Percentiles rank a stretch among this genome's conserved stretches.
Evolutionary conservation across 1,140 invertebrate genomes (phyloP).

Genomic region (Paramacrobiotus metropolitanus): DNA sequence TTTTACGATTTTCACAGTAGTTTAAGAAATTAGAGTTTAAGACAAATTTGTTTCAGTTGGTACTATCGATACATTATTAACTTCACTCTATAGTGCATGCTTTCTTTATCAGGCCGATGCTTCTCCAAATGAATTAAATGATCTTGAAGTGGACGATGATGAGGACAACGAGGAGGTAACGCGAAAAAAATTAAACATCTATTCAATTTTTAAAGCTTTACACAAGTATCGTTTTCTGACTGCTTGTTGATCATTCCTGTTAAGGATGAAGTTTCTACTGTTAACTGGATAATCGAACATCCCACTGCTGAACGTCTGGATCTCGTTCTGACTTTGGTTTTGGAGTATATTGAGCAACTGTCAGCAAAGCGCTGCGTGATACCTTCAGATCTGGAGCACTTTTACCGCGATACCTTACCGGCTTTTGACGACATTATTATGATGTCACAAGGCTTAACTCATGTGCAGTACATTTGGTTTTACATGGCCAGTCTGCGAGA

Average conservation of each 20-base stretch:
- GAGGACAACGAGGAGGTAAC: not conserved
- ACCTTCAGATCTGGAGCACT: slow-evolving; percentile 19
- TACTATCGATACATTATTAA: too few species aligned
- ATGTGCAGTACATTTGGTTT: slow-evolving; percentile 55
- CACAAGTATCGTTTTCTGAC: too few species aligned
- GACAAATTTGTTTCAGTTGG: too few species aligned
- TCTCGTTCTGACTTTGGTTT: slow-evolving; percentile 34
- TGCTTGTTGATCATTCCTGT: too few species aligned
- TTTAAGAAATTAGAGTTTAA: not conserved
- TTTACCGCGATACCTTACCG: slow-evolving; percentile 28
- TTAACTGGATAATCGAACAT: not conserved
- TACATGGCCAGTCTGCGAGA: slow-evolving; percentile 42
- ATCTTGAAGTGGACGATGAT: not conserved
- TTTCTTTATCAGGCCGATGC: not conserved
- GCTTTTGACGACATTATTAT: slow-evolving; percentile 47
- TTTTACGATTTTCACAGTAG: not conserved
- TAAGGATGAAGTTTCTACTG: not conserved
- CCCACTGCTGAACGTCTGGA: slow-evolving; percentile 25
- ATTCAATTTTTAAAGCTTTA: too few species aligned
- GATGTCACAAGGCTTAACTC: slow-evolving; percentile 41
- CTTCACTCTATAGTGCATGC: too few species aligned
- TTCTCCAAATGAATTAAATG: not conserved
- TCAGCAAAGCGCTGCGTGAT: too few species aligned
- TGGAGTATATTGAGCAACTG: slow-evolving; percentile 30
- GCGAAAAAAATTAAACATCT: too few species aligned